Evolutionary conservation across 1,140 invertebrate species (phyloP).

Genomic region (Colletes gigas): DNA sequence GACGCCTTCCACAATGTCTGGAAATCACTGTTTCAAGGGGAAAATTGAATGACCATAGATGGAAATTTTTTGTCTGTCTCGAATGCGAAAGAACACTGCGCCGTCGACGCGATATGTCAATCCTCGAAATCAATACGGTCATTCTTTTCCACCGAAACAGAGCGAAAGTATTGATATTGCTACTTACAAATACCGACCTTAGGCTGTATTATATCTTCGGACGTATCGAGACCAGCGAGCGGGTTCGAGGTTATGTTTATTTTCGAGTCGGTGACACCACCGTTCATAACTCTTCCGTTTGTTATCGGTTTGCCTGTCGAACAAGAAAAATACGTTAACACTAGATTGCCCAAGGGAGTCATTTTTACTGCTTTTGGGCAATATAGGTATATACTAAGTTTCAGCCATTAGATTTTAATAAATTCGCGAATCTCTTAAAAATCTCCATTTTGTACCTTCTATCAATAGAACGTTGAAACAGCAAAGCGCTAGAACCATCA

Average conservation of each 20-base stretch:
- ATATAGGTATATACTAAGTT: too few species aligned
- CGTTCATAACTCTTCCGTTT: conserved; percentile 83
- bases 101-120: not conserved
- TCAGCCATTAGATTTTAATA: too few species aligned
- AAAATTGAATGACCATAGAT: conserved; percentile 27
- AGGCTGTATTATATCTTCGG: conserved; percentile 82
- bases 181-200: conserved; percentile 78
- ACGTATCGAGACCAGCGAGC: conserved; percentile 83
- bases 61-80: not conserved
- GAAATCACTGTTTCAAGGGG: not conserved
- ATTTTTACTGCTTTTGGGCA: too few species aligned
- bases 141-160: conserved; percentile 48
- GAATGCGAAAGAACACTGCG: not conserved
- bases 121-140: conserved; percentile 6
- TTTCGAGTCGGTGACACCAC: conserved; percentile 80
- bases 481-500: too few species aligned
- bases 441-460: too few species aligned
- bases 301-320: conserved; percentile 79
- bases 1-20: too few species aligned
- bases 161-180: conserved; percentile 41
- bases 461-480: too few species aligned
- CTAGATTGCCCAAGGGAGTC: too few species aligned
- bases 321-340: not conserved
- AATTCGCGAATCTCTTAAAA: too few species aligned
- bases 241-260: conserved; percentile 88